Percentiles rank a stretch among this genome's conserved stretches.
Conservation (phyloP, 2,888 invertebrate genomes). For the Maniola hyperantus region DNA sequence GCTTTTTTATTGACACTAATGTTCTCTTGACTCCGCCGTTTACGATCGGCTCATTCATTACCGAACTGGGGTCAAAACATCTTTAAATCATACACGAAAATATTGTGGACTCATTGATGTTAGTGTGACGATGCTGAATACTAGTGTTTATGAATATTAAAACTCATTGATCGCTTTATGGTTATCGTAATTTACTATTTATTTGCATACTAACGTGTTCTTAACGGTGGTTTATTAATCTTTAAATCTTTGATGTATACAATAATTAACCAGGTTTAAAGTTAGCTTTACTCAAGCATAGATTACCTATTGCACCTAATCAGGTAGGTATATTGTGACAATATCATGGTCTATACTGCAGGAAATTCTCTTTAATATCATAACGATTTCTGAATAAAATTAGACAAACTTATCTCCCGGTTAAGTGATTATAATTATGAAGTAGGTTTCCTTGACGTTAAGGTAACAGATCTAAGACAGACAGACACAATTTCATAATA, state of each 20-base stretch:
- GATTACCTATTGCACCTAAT: not conserved
- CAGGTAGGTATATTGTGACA: too few species aligned
- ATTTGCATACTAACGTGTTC: constrained; percentile 1
- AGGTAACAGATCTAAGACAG: too few species aligned
- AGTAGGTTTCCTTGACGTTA: too few species aligned
- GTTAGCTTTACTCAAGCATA: not conserved
- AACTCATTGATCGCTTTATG: constrained; percentile 45
- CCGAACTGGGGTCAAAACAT: constrained; percentile 78
- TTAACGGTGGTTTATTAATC: constrained; percentile 9
- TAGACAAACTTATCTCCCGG: too few species aligned
- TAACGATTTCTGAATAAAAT: too few species aligned
- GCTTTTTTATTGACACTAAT: constrained; percentile 82
- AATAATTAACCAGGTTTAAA: not conserved
- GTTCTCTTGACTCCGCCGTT: constrained; percentile 77
- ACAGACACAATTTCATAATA: too few species aligned
- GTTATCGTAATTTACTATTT: constrained; percentile 20
- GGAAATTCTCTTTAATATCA: too few species aligned
- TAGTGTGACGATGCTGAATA: constrained; percentile 41
- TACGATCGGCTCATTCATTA: constrained; percentile 80
- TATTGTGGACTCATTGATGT: constrained; percentile 56
- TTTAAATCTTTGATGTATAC: constrained; percentile 6
- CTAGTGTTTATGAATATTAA: constrained; percentile 54
- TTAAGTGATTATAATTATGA: too few species aligned
- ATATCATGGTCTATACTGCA: too few species aligned
- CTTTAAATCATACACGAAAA: constrained; percentile 74